phyloP scores from a whole-genome alignment of 53 echinoderm and acorn worm species.

The Paracentrotus lividus region DNA sequence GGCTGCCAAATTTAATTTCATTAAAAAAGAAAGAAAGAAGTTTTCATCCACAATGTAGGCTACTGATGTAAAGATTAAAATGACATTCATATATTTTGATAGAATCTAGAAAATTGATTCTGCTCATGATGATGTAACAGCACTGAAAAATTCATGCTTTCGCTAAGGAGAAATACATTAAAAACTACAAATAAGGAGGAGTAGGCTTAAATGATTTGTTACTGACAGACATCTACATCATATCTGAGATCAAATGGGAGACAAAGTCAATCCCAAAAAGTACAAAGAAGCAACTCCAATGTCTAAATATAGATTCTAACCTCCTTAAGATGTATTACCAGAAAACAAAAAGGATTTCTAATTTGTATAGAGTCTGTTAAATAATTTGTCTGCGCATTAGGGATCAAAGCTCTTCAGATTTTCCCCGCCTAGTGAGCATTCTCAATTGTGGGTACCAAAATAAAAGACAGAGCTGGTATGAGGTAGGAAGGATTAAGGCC shows the following conservation, averaged over 20 bases:
- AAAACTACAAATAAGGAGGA: background rate
- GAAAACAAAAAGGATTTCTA: background rate
- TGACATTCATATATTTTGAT: too few species aligned
- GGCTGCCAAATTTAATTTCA: too few species aligned
- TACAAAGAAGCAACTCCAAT: background rate
- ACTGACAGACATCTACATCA: background rate
- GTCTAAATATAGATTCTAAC: background rate
- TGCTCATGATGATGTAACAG: too few species aligned
- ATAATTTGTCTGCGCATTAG: background rate
- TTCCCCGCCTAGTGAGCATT: background rate
- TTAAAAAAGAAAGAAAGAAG: too few species aligned
- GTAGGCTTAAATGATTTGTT: background rate
- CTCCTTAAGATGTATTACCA: background rate
- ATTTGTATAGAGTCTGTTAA: background rate
- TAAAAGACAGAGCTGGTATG: background rate
- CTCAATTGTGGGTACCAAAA: background rate
- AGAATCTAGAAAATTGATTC: too few species aligned
- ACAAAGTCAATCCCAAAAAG: background rate
- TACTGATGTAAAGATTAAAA: too few species aligned
- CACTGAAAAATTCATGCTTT: too few species aligned
- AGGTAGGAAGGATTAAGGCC: slow-evolving; percentile 20
- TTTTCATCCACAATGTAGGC: too few species aligned
- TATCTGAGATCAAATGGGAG: background rate
- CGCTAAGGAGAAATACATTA: too few species aligned
- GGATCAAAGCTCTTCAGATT: background rate